A percentile compares a stretch with the other conserved stretches of the same genome.
Conservation (phyloP, 1,140 invertebrate species). For the Neodiprion fabricii region DNA sequence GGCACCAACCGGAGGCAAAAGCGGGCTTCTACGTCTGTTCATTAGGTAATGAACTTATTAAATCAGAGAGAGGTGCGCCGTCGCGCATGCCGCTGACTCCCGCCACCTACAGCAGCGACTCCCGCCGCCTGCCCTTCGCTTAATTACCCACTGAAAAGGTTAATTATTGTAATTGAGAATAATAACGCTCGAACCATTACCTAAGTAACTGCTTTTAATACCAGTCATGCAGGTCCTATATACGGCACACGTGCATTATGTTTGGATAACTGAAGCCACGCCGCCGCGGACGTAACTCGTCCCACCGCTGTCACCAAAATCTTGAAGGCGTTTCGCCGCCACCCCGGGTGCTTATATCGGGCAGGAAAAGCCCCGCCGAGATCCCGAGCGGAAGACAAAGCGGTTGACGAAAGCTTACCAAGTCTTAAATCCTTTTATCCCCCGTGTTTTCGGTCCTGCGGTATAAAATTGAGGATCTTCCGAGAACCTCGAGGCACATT, state of each 20-base stretch:
- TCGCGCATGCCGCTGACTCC: slow-evolving; percentile 34
- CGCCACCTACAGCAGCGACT: slow-evolving; percentile 17
- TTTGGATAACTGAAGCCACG: too few species aligned
- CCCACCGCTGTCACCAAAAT: too few species aligned
- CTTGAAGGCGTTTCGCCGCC: too few species aligned
- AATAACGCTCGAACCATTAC: slow-evolving; percentile 36
- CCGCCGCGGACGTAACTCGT: too few species aligned
- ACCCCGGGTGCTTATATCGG: not conserved
- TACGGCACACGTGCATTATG: too few species aligned
- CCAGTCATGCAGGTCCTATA: not conserved
- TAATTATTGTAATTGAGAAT: slow-evolving; percentile 47
- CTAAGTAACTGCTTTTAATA: slow-evolving; percentile 31
- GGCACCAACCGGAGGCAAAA: not conserved
- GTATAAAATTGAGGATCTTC: slow-evolving; percentile 20
- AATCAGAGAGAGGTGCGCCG: slow-evolving; percentile 45
- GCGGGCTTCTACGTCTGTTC: slow-evolving; percentile 49
- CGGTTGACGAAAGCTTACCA: slow-evolving; percentile 5
- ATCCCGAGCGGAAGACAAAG: not conserved
- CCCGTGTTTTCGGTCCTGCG: not conserved
- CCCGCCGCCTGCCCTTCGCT: slow-evolving; percentile 33
- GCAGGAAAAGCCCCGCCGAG: not conserved
- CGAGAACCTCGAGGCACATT: slow-evolving; percentile 38
- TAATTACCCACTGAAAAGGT: slow-evolving; percentile 46
- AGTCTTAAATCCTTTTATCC: slow-evolving; percentile 6
- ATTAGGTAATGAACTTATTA: slow-evolving; percentile 60